Evolutionary conservation across 2,888 invertebrate genomes (phyloP), one percentile per base, ranked within the genome.

Genomic region (Acanthosepion lycidas): DNA sequence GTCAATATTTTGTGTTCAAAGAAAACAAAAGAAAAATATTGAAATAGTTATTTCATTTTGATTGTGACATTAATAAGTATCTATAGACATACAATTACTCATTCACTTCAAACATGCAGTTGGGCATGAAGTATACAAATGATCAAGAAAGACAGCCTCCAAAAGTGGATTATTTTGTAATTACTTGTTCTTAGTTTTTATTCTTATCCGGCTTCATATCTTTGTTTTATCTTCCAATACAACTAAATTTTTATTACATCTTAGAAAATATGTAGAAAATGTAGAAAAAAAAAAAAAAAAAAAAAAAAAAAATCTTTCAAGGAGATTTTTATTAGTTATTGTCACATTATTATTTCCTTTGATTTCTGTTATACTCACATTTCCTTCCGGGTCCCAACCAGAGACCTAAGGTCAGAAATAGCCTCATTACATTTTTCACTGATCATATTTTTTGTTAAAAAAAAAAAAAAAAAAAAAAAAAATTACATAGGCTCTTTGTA

Each of bases 11-110:
- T 78, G 78, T 78, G 15, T 78, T 78, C 78, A 78, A 78, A 78
- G n/a, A 78, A 12, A 33, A 78, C 3, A n/a, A 78, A n/a, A n/a
- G 2, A n/a, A 78, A 12, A 78, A 78, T 6, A 28, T 15, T 18
- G 59, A 59, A 59, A 59, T 59, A 33, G 15, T 78, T 15, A n/a
- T 78, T 78, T 78, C 23, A 78, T n/a, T 78, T 78, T 78, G 78
- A 78, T 78, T n/a, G 78, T n/a, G 78, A 78, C 78, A 78, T 78
- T 78, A 78, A 78, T 78, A 78, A 78, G n/a, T n/a, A 78, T 78
- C 78, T 15, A 78, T 78, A n/a, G 20, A 64, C 28, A 26, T 78
- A 78, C n/a, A 78, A 78, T 78, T 78, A 78, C n/a, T 78, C n/a
- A 78, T n/a, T 78, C 78, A 78, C n/a, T 78, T 18, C 15, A 78